Base-by-base conservation (phyloP, 2,888 invertebrate species). In the Agonopterix subpropinquella region DNA sequence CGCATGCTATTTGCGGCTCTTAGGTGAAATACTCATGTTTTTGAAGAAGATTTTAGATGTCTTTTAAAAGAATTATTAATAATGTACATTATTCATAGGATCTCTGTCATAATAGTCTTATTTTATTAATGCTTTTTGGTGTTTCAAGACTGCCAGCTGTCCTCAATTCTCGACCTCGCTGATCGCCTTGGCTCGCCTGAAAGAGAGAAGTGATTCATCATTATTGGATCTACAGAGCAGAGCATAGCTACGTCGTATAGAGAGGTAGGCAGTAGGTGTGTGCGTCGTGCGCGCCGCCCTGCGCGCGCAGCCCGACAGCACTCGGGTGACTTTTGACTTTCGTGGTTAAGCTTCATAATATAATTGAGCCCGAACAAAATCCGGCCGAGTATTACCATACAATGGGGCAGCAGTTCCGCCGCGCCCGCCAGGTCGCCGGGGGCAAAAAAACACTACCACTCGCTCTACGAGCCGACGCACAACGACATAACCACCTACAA, bases 341-440 rank as follows among this genome's bases (percentile, higher is more conserved):
- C 28, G 75, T 77, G 80, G 74, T 79, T 80, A 78, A 82, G 84
- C 86, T 84, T 84, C 86, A 84, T 87, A 86, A 86, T 87, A 83
- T 88, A 88, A 87, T 88, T 88, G 87, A 79, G 85, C 81, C 70
- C 82, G 78, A 84, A 87, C 85, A 73, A 85, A 88, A 87, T 87
- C 86, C 88, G 84, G 83, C 72, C 80, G 71, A 68, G 76, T 74
- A 88, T 88, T 88, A 87, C 77, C 88, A 88, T 88, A 88, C 87
- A 88, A 88, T 88, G 77, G 28, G 86, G 70, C 71, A 85, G 84
- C 84, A 86, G 85, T 75, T 75, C 84, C 72, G 80, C 77, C 79
- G 83, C 81, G 41, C 46, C 18, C 47, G 9, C 36, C 9, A 28
- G 80, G 86, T 85, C 85, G 87, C 84, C 66, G 80, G 75, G 78